Base-by-base conservation (phyloP, 1,140 invertebrate species). In the Lasioglossum baleicum region DNA sequence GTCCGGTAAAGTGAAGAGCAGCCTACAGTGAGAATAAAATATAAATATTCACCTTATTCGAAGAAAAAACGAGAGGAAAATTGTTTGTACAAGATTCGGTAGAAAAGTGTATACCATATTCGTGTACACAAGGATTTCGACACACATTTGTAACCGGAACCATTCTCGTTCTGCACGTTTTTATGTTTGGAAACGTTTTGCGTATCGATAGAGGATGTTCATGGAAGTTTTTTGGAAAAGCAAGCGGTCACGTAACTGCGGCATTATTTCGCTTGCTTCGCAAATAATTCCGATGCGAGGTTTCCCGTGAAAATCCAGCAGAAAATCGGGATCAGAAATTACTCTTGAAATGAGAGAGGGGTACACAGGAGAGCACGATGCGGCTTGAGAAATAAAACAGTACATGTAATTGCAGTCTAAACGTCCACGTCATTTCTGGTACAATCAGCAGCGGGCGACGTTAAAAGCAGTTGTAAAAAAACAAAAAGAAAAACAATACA, bases 351-450 rank as follows among this genome's bases (percentile, higher is more conserved):
- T 13, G 61, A 15, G 35, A 22, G 35, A 56, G 17, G 17, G 35
- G 20, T 77, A 22, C 13, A 44, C 31, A 11, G 7, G 35, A 42
- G 15, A 56, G 68, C 35, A 17, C 20, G 69, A 64, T 72, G 51
- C 58, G 20, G 35, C n/a, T 70, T 64, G 68, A 72, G 58, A 51
- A 61, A 81, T 56, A 65, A 58, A 48, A 67, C 53, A 40, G 73
- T 44, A 60, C 35, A 5, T 35, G 35, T 84, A 80, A 84, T 84
- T 80, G 60, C 35, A 74, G 61, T 80, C 53, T 66, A 56, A 80
- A 83, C 76, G 70, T 71, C 51, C 51, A 40, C 75, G 82, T 80
- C 61, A 80, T 75, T 75, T 75, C 72, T 67, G 42, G 53, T 66
- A 68, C 40, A 63, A 83, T 80, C 81, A 80, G 71, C 35, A 44